A percentile compares a stretch with the other conserved stretches of the same genome.
Evolutionary conservation across 2,113 vertebrate species (phyloP).

Genomic region (Gavia stellata): DNA sequence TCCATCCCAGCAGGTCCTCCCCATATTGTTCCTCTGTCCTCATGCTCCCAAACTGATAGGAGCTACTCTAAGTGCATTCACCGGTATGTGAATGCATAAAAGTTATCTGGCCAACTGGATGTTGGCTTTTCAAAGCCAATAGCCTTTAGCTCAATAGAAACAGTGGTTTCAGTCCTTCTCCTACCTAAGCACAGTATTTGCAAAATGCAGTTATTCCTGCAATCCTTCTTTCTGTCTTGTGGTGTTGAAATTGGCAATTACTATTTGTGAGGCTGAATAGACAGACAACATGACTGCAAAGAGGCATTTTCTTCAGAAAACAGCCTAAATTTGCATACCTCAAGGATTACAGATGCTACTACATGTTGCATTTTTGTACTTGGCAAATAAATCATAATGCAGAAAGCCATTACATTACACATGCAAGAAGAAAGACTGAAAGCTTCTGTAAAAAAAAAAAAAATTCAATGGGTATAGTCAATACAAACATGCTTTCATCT

Average conservation of each 20-base stretch:
- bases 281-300: background rate
- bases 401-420: background rate
- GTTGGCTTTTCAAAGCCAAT: background rate
- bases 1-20: background rate
- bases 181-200: background rate
- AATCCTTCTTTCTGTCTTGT: background rate
- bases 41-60: accelerated
- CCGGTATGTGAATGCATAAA: accelerated
- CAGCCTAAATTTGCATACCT: background rate
- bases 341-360: background rate
- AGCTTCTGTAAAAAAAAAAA: background rate
- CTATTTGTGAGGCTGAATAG: background rate
- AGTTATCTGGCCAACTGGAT: background rate
- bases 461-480: background rate
- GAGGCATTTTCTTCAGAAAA: background rate
- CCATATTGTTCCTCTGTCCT: background rate
- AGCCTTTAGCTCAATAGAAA: background rate
- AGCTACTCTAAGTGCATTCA: background rate
- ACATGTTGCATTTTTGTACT: background rate
- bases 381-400: background rate
- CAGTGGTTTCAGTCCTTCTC: background rate
- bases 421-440: background rate
- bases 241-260: background rate
- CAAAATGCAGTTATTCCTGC: background rate
- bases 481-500: background rate